These are phyloP conservation scores for Thymelicus acteon DNA, from an alignment of 2,888 invertebrate genomes.

Conservation along the genomic window DNA sequence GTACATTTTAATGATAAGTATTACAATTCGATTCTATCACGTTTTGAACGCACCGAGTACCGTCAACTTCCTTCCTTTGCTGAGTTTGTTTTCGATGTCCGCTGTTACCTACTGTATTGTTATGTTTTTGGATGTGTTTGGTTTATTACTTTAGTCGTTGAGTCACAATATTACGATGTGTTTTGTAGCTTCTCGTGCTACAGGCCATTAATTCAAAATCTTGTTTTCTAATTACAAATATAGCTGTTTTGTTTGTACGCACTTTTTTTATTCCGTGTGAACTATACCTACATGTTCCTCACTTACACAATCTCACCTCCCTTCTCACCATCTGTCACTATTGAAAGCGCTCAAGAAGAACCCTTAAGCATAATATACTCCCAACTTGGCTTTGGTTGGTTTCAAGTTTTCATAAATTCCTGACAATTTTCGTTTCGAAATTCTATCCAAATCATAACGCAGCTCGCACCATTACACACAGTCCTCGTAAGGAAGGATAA, in stretches of 20 bases:
- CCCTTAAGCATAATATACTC: too few species aligned
- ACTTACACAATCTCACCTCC: too few species aligned
- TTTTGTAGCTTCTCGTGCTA: background rate
- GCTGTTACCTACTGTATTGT: background rate
- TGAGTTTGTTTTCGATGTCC: conserved; percentile 23
- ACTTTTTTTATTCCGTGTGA: too few species aligned
- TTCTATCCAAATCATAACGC: background rate
- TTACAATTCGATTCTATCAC: conserved; percentile 10
- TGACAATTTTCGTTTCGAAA: background rate
- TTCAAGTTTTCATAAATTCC: background rate
- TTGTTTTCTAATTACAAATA: too few species aligned
- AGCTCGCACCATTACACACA: conserved; percentile 13
- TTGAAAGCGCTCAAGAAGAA: too few species aligned
- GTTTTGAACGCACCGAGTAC: background rate
- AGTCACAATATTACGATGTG: conserved; percentile 6
- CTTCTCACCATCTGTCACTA: too few species aligned
- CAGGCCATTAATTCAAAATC: too few species aligned
- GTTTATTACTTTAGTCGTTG: background rate
- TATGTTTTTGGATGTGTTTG: background rate
- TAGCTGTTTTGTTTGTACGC: too few species aligned
- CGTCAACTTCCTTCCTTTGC: conserved; percentile 21
- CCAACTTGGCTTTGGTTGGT: too few species aligned
- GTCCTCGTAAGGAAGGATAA: conserved; percentile 15
- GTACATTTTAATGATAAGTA: conserved; percentile 42
- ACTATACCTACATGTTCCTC: too few species aligned